Evolutionary conservation across 2,797 vertebrate species (phyloP).

Genomic region (Chloroceryle inda): DNA sequence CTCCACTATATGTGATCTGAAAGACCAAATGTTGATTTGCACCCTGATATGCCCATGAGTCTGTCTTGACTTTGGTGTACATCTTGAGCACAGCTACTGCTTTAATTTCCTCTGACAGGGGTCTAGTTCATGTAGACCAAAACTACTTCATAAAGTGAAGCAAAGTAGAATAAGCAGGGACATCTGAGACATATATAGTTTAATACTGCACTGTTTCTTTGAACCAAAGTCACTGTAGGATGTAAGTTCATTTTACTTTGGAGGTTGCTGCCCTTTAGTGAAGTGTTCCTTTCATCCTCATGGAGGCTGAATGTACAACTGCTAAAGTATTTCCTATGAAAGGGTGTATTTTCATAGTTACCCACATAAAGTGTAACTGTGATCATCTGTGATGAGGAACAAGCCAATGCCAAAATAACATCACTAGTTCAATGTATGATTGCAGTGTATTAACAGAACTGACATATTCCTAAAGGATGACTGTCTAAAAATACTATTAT

Average conservation of each 20-base stretch:
- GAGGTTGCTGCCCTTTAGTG: not conserved
- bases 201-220: not conserved
- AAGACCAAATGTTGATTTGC: not conserved
- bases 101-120: not conserved
- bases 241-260: not conserved
- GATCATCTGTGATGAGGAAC: not conserved
- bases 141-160: not conserved
- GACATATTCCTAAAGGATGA: not conserved
- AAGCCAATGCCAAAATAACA: not conserved
- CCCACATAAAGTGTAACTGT: not conserved
- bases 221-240: not conserved
- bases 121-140: not conserved
- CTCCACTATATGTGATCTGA: not conserved
- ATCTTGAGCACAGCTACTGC: not conserved
- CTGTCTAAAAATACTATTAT: not conserved
- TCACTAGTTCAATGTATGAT: not conserved
- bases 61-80: not conserved
- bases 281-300: not conserved
- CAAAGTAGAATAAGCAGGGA: not conserved
- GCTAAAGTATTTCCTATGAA: not conserved
- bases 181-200: not conserved
- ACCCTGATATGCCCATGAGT: not conserved
- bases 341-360: not conserved
- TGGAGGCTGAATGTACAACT: not conserved
- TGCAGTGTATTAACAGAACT: not conserved